Base-by-base conservation (phyloP, 2,797 vertebrate species). In the Urocyon cinereoargenteus region DNA sequence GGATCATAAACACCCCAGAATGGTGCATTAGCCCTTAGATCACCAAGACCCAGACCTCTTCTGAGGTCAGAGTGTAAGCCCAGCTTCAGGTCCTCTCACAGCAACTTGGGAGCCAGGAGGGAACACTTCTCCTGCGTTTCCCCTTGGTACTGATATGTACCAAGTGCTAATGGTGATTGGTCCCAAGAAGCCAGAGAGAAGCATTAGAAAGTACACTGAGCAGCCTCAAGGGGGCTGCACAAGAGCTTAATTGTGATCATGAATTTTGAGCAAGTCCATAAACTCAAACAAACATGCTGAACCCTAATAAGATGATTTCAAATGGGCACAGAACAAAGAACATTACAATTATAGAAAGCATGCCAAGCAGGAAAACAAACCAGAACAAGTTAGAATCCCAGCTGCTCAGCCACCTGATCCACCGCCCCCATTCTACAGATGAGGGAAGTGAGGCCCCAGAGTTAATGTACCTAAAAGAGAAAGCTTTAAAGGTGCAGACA, bases 181-280 rank as follows among this genome's bases (percentile, higher is more conserved):
- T 61, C 31, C 28, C 70, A 79, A 66, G 86, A 87, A 94, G 26
- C 4, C 83, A 34, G 68, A 70, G 62, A n/a, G 2, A 24, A 87
- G 55, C 73, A 8, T 3, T 24, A 34, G 79, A 19, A 79, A 84
- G 53, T 82, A 34, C 16, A 57, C 3, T 5, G 16, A 83, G 64
- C 9, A 45, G 62, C 36, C 34, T 82, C 79, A 3, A 24, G 14
- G 1, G n/a, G 28, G 13, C 8, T 26, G 34, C 68, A n/a, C 6
- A 59, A 26, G 24, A 94, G 31, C 75, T 26, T 92, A 85, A 93
- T 9, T 57, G 34, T 72, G 36, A 85, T 75, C 53, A 81, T 77
- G 57, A 84, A 87, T 92, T 91, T 79, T 85, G 26, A 93, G 70
- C 72, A 92, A 97, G 90, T 81, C 40, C 85, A 6, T 81, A 57